phyloP scores from a whole-genome alignment of 2,888 invertebrate species.

The Camptogramma bilineatum region DNA sequence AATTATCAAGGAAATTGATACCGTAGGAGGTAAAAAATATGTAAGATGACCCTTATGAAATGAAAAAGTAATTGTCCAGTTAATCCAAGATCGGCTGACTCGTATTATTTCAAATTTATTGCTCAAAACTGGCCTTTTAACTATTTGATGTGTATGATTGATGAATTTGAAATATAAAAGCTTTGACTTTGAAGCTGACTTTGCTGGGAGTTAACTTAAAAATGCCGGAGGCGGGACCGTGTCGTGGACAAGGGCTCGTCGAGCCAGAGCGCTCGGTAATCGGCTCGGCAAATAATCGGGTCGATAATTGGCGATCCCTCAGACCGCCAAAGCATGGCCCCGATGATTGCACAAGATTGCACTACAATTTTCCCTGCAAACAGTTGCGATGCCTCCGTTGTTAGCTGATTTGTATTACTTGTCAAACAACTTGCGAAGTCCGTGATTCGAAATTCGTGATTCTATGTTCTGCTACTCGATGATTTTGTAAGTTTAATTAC shows the following conservation, averaged over 20 bases:
- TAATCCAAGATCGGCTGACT: conserved; percentile 9
- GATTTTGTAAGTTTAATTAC: conserved; percentile 4
- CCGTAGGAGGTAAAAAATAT: conserved; percentile 23
- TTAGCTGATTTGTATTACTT: conserved; percentile 45
- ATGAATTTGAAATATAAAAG: conserved; percentile 15
- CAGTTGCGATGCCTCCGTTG: conserved; percentile 48
- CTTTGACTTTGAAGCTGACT: conserved; percentile 23
- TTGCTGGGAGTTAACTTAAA: conserved; percentile 27
- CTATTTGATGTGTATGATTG: background rate
- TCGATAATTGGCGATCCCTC: conserved; percentile 63
- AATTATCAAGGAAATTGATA: conserved; percentile 29
- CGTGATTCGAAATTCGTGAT: conserved; percentile 46
- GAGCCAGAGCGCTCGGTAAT: conserved; percentile 21
- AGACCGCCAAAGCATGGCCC: conserved; percentile 51
- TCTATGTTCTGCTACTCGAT: conserved; percentile 10
- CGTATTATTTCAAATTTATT: background rate
- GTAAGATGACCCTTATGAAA: conserved; percentile 14
- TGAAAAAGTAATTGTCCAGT: conserved; percentile 13
- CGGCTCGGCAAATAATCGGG: conserved; percentile 58
- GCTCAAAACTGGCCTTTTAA: background rate
- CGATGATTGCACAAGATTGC: conserved; percentile 71
- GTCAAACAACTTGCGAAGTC: conserved; percentile 53
- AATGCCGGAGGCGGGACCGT: conserved; percentile 31
- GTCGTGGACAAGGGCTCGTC: conserved; percentile 28
- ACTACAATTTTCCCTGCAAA: conserved; percentile 66